phyloP scores from a whole-genome alignment of 1,140 invertebrate genomes.

The Calliphora vicina region DNA sequence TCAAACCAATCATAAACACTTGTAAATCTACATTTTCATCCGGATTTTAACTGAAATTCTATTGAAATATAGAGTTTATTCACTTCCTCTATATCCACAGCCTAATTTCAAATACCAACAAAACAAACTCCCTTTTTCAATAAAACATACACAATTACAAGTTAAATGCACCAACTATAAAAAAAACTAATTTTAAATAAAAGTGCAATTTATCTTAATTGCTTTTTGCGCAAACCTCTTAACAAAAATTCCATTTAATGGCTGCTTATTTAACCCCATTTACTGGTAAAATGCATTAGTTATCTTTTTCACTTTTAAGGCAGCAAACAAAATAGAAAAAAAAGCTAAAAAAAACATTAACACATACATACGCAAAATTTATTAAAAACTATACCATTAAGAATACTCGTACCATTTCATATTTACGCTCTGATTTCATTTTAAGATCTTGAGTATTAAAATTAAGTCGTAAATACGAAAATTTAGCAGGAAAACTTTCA shows the following conservation, averaged over 20 bases:
- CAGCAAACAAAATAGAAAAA: not conserved
- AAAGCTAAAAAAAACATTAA: not conserved
- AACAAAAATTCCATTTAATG: not conserved
- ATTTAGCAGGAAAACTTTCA: not conserved
- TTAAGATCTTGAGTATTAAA: constrained; percentile 28
- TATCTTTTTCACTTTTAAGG: not conserved
- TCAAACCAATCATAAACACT: too few relatives aligned
- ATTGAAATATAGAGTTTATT: too few relatives aligned
- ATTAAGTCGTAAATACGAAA: constrained; percentile 26
- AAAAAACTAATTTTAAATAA: not conserved
- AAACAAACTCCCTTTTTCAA: too few relatives aligned
- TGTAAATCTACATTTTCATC: too few relatives aligned
- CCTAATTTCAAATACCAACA: too few relatives aligned
- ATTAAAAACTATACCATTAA: constrained; percentile 30
- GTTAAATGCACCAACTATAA: too few relatives aligned
- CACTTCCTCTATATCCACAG: too few relatives aligned
- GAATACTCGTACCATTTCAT: constrained; percentile 18
- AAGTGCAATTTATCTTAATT: not conserved
- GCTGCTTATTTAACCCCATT: not conserved
- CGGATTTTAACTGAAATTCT: too few relatives aligned
- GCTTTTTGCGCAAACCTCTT: not conserved
- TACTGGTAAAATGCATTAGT: not conserved
- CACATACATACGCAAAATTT: not conserved
- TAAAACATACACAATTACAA: too few relatives aligned
- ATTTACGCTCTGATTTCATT: constrained; percentile 34